Percentiles rank a stretch among this genome's conserved stretches.
phyloP scores from a whole-genome alignment of 2,113 vertebrate species.

The Dromiciops gliroides region DNA sequence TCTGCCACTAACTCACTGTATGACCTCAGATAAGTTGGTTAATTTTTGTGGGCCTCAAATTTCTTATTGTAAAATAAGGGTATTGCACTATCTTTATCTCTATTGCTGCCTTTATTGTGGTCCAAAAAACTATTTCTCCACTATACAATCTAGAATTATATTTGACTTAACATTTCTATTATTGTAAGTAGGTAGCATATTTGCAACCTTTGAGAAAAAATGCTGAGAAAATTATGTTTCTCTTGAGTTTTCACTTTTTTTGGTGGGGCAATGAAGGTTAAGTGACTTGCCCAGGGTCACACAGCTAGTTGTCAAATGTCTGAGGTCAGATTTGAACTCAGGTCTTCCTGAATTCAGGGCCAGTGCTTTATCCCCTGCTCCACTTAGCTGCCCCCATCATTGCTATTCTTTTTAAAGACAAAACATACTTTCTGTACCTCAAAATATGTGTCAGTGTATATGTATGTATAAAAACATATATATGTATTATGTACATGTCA shows the following conservation, averaged over 20 bases:
- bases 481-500: neutral
- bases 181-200: neutral
- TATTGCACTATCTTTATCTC: neutral
- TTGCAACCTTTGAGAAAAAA: neutral
- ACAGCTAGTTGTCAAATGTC: no score
- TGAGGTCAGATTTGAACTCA: no score
- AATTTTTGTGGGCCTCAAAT: neutral
- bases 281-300: no score
- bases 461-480: neutral
- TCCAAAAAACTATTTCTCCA: neutral
- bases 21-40: neutral
- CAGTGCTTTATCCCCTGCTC: no score
- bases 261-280: no score
- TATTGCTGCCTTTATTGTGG: neutral
- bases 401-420: constrained; percentile 25
- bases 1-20: neutral
- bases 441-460: neutral
- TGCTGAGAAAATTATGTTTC: neutral
- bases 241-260: constrained; percentile 24
- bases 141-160: neutral
- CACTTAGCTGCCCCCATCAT: no score
- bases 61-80: neutral
- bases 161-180: neutral
- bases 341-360: no score
- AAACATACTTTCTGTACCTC: neutral